phyloP scores from a whole-genome alignment of 2,888 invertebrate species.

The Pecten maximus region DNA sequence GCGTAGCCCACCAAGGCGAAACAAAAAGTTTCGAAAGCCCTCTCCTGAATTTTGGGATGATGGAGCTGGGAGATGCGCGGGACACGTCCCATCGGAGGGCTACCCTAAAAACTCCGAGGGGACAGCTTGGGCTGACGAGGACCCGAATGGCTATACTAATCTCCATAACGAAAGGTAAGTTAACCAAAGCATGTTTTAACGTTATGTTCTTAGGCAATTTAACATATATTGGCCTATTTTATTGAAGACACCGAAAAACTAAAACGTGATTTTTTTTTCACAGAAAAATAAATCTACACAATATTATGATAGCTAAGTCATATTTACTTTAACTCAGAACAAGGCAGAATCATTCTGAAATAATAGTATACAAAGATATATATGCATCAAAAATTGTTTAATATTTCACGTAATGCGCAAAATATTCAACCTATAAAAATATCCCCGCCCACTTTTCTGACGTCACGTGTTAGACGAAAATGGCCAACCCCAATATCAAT shows the following conservation, averaged over 20 bases:
- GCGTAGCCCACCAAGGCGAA: conserved; percentile 3
- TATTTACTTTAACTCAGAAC: too few species aligned
- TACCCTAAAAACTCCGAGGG: background rate
- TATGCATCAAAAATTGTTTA: too few species aligned
- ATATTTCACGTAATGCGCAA: background rate
- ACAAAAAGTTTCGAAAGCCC: conserved; percentile 39
- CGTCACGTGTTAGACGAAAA: conserved; percentile 29
- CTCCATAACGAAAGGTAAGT: background rate
- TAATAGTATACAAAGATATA: too few species aligned
- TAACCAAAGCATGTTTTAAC: too few species aligned
- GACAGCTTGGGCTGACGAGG: background rate
- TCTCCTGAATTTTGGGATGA: conserved; percentile 2
- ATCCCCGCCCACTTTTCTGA: background rate
- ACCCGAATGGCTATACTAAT: background rate
- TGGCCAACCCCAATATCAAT: conserved; percentile 13
- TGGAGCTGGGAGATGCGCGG: background rate
- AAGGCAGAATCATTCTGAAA: too few species aligned
- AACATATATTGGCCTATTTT: too few species aligned
- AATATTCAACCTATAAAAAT: background rate
- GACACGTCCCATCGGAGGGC: background rate
- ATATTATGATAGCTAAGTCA: too few species aligned
- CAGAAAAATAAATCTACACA: too few species aligned
- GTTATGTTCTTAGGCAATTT: too few species aligned
- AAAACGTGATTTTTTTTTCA: too few species aligned
- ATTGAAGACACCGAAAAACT: too few species aligned